Percentiles rank a stretch among this genome's conserved stretches.
These are phyloP conservation scores for Plestiodon gilberti DNA, from an alignment of 2,113 vertebrate species.

Conservation along the genomic window DNA sequence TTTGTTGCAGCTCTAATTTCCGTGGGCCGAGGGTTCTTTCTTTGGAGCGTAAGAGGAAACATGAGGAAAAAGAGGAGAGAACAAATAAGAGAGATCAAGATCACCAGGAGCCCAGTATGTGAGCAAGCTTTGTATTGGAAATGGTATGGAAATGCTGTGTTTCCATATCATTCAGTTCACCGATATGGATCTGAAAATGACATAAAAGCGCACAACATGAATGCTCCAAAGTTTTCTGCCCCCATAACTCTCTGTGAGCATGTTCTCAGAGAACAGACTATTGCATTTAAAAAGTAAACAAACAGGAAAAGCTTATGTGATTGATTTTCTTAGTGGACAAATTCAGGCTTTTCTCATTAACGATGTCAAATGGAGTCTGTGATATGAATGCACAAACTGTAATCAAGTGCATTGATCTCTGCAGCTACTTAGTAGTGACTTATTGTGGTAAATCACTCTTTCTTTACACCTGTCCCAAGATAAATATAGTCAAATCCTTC, in stretches of 20 bases:
- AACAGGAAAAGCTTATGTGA: slow-evolving; percentile 60
- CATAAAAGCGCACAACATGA: slow-evolving; percentile 11
- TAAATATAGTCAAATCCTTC: background rate
- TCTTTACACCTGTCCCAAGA: slow-evolving; percentile 33
- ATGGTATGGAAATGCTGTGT: background rate
- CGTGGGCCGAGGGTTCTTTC: background rate
- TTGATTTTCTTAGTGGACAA: slow-evolving; percentile 66
- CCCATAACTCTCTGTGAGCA: slow-evolving; percentile 46
- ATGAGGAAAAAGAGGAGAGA: too few species aligned
- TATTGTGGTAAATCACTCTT: slow-evolving; percentile 29
- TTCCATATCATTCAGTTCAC: background rate
- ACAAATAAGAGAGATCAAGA: background rate
- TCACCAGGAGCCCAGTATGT: too few species aligned
- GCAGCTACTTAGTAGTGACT: slow-evolving; percentile 43
- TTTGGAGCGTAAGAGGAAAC: background rate
- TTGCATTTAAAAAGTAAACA: slow-evolving; percentile 63
- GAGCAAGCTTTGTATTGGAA: too few species aligned
- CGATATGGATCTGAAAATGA: background rate
- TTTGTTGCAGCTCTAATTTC: background rate
- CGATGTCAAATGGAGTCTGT: slow-evolving; percentile 49
- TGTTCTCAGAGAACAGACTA: slow-evolving; percentile 50
- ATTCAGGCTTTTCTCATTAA: slow-evolving; percentile 64
- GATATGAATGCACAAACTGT: slow-evolving; percentile 51
- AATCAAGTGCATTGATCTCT: slow-evolving; percentile 57
- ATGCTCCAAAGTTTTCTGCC: slow-evolving; percentile 35